phyloP scores from a whole-genome alignment of 2,113 vertebrate genomes.

The Chamaea fasciata region DNA sequence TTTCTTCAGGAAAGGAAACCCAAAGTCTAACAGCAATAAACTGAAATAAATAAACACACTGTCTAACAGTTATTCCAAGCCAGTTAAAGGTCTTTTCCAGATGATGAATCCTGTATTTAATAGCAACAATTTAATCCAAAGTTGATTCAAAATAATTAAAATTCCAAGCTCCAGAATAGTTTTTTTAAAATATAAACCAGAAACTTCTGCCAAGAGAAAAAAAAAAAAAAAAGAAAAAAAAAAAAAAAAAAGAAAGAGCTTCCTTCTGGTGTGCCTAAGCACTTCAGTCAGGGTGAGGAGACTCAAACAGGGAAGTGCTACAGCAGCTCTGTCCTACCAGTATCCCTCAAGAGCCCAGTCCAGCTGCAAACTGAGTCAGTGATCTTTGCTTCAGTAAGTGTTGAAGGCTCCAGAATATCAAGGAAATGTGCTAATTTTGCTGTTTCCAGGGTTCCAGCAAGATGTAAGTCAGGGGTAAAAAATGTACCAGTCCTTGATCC shows the following conservation, averaged over 20 bases:
- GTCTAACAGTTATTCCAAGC: not conserved
- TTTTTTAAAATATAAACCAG: not conserved
- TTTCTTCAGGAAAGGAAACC: not conserved
- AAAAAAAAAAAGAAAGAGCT: not conserved
- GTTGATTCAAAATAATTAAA: not conserved
- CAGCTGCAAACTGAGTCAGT: not conserved
- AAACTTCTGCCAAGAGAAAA: not conserved
- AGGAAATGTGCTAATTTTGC: not conserved
- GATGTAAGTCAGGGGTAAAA: not conserved
- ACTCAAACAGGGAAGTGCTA: not conserved
- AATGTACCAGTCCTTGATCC: not conserved
- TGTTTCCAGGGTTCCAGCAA: not conserved
- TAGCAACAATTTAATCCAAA: not conserved
- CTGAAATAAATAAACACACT: not conserved
- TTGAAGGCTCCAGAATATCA: not conserved
- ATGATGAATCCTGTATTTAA: not conserved
- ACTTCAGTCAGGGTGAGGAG: not conserved
- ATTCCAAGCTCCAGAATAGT: not conserved
- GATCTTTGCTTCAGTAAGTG: not conserved
- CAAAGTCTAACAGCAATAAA: not conserved
- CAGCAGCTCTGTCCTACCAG: not conserved
- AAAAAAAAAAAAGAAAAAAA: not conserved
- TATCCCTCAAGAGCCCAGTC: not conserved
- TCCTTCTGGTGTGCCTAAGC: not conserved
- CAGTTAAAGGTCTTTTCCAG: not conserved